phyloP scores from a whole-genome alignment of 2,113 vertebrate genomes.

The Tor tambroides region DNA sequence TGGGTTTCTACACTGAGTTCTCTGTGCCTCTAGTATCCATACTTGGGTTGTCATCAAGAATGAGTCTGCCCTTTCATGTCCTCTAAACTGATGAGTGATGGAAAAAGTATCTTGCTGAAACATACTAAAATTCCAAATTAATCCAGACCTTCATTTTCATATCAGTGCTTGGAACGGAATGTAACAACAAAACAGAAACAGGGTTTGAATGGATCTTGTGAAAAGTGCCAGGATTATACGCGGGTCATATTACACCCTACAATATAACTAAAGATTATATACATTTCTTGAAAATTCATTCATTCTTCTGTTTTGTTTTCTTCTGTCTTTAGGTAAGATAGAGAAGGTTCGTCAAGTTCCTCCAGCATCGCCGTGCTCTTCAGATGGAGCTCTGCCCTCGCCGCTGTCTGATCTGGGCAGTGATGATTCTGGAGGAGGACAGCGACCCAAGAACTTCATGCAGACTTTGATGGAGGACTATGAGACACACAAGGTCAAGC shows the following conservation, averaged over 20 bases:
- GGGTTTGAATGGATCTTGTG: background rate
- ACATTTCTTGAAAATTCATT: background rate
- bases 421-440: conserved; percentile 82
- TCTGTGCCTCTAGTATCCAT: background rate
- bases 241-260: background rate
- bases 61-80: conserved; percentile 39
- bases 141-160: background rate
- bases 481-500: conserved; percentile 94
- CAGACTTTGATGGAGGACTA: conserved; percentile 98
- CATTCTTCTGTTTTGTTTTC: background rate
- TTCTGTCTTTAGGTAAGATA: conserved; percentile 88
- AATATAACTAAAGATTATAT: background rate
- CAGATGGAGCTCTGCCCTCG: conserved; percentile 80
- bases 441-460: conserved; percentile 93
- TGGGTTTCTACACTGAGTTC: background rate
- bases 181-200: background rate
- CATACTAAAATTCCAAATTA: background rate
- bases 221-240: background rate
- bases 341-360: conserved; percentile 87
- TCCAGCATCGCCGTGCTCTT: conserved; percentile 84
- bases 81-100: background rate
- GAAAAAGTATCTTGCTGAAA: conserved; percentile 11
- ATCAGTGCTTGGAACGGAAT: background rate
- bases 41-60: conserved; percentile 36
- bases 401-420: conserved; percentile 77